Evolutionary conservation across 2,113 vertebrate species (phyloP), one percentile per base, ranked within the genome.

Genomic region (Hippocampus mohnikei): DNA sequence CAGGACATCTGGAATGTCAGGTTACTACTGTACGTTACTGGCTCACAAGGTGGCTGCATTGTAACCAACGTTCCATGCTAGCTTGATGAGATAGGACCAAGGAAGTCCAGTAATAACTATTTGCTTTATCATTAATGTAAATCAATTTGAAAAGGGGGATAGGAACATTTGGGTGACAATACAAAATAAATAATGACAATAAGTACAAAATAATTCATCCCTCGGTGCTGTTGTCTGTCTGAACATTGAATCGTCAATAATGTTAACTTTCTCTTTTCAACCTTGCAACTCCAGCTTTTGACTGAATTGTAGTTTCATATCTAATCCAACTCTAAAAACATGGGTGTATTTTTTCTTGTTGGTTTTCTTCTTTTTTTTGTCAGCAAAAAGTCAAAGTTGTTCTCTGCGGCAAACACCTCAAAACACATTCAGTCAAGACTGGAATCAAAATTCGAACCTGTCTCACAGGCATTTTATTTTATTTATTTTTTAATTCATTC

Each of bases 251-350:
- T 69, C 56, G 7, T n/a, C 52, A 27, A 63, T 66, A 67, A 60
- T 65, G 23, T 50, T 12, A 58, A 40, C 41, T 23, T 48, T 3
- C 40, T 66, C 60, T 69, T 59, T 11, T 1, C 10, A 55, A 10
- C n/a, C n/a, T 55, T 70, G 44, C 72, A 74, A 77, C 72, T 84
- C 75, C 42, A 70, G 15, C 40, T 40, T 75, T 72, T 78, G 66
- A 74, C 67, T 71, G 63, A 71, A 76, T 77, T 10, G 70, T 67
- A 40, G 13, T 15, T 67, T 1, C 23, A 71, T 37, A 66, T 37
- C 40, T 29, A 67, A 21, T 64, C 44, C 23, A 23, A 13, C 6
- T n/a, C 61, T 12, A 21, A 63, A 41, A 6, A 42, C 11, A 12
- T 15, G 13, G 15, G 13, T 58, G 3, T 27, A 27, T 25, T 58